Conservation (phyloP, 2,888 invertebrate species). For the Ormyrus labotus region DNA sequence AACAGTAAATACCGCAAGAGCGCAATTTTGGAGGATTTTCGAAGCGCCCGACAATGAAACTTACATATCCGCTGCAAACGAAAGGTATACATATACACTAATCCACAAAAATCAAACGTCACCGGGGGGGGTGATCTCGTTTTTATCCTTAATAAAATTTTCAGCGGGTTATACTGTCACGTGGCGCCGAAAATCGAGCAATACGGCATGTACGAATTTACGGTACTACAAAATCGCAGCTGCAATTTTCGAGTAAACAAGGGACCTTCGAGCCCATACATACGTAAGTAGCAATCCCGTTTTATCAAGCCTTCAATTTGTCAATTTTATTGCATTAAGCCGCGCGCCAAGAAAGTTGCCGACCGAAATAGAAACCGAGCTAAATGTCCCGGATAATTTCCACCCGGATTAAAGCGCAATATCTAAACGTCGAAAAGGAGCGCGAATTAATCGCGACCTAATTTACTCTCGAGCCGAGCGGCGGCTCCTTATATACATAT, state of each 20-base stretch:
- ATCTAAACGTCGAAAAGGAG: no score
- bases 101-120: neutral
- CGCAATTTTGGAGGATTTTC: conserved; percentile 78
- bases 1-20: conserved; percentile 77
- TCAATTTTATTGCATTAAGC: no score
- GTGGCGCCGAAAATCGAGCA: conserved; percentile 80
- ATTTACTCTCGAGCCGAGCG: no score
- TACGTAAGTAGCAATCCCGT: conserved; percentile 78
- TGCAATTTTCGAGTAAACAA: conserved; percentile 79
- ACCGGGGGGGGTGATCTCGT: neutral
- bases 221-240: conserved; percentile 76
- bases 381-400: no score
- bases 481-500: no score
- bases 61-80: conserved; percentile 75
- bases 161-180: conserved; percentile 80
- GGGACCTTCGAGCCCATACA: conserved; percentile 84
- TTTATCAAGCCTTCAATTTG: no score
- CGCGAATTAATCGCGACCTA: no score
- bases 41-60: conserved; percentile 76
- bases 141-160: conserved; percentile 39
- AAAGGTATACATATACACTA: conserved; percentile 58
- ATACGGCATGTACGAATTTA: conserved; percentile 85
- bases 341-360: no score
- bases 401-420: no score
- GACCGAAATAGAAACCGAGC: no score